phyloP scores from a whole-genome alignment of 2,113 vertebrate species.

The Chloropsis cyanopogon region DNA sequence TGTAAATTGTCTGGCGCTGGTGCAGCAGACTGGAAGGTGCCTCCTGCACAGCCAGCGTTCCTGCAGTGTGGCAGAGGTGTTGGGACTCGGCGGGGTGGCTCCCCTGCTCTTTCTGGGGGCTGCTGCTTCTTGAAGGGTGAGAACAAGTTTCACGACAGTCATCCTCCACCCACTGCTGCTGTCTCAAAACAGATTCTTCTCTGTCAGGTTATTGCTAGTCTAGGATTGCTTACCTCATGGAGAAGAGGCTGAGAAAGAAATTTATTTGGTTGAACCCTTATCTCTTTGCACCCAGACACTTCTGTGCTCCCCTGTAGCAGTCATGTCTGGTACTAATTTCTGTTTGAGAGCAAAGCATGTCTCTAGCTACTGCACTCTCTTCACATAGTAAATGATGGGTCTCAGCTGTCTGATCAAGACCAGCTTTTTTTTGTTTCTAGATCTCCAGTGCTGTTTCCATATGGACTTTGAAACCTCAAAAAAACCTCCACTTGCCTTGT shows the following conservation, averaged over 20 bases:
- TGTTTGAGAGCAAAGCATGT: neutral
- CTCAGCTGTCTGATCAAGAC: neutral
- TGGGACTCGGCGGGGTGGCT: neutral
- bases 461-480: neutral
- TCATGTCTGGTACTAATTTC: neutral
- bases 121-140: neutral
- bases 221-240: neutral
- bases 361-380: neutral
- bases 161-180: neutral
- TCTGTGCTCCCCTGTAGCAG: neutral
- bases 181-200: neutral
- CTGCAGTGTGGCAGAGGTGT: neutral
- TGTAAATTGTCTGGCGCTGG: conserved; percentile 53
- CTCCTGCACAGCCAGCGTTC: neutral
- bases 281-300: neutral
- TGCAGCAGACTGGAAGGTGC: conserved; percentile 57
- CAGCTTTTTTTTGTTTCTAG: neutral
- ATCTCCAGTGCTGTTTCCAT: neutral
- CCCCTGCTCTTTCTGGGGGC: neutral
- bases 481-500: neutral
- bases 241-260: neutral
- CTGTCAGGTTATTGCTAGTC: neutral
- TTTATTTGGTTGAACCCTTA: neutral
- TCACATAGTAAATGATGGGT: neutral
- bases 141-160: neutral